These are phyloP conservation scores for Lytechinus pictus DNA, from an alignment of 35 echinoderm and acorn worm genomes.

Conservation along the genomic window DNA sequence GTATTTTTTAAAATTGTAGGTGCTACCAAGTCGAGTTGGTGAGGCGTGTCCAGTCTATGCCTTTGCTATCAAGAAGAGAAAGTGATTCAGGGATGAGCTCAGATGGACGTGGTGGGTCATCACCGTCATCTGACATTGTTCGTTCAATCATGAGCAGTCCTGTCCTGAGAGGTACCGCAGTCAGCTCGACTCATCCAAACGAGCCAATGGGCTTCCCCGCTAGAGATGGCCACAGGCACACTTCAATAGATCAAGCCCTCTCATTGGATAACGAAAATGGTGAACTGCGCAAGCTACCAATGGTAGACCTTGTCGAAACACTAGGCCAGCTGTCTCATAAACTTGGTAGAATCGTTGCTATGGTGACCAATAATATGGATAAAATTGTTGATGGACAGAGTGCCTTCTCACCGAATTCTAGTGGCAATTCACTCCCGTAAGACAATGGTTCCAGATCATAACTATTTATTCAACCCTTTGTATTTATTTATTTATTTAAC, in stretches of 20 bases:
- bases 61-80: neutral
- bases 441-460: neutral
- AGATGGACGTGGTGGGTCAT: neutral
- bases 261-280: conserved; percentile 40
- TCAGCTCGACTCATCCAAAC: conserved; percentile 51
- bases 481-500: no score
- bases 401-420: conserved; percentile 88
- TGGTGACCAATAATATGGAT: conserved; percentile 96
- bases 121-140: conserved; percentile 44
- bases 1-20: neutral
- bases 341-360: conserved; percentile 86
- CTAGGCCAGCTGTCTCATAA: conserved; percentile 88
- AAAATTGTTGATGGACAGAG: conserved; percentile 90
- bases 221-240: neutral
- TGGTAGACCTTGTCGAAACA: conserved; percentile 75
- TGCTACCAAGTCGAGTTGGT: conserved; percentile 35
- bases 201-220: conserved; percentile 35
- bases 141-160: conserved; percentile 54
- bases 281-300: conserved; percentile 62
- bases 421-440: conserved; percentile 91
- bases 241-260: conserved; percentile 38
- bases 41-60: neutral
- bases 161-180: conserved; percentile 43
- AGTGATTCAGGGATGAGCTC: neutral
- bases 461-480: no score